Evolutionary conservation across 2,113 vertebrate genomes (phyloP), one percentile per base, ranked within the genome.

Genomic region (Ramphastos sulfuratus): DNA sequence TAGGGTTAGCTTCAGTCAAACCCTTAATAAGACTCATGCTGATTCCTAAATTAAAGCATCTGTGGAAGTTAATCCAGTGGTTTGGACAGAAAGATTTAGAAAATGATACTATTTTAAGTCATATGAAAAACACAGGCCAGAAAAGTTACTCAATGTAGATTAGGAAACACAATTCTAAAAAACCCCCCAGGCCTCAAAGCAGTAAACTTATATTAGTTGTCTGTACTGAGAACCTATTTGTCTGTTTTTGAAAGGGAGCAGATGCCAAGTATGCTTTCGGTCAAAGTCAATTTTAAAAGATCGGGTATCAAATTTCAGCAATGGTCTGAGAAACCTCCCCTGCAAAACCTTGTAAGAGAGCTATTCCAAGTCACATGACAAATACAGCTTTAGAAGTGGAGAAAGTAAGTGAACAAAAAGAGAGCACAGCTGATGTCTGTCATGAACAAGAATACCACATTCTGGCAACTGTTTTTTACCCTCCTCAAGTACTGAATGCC

Each of bases 191-290:
- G 20, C 20, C 12, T 63, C 24, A 54, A 59, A 10, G 19, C n/a
- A 77, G 28, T 33, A 46, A 81, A 37, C 23, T 56, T 12, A 5
- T 18, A 9, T 35, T 28, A 73, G 52, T 30, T 35, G 46, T 24
- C 61, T 60, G 19, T 54, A 44, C 7, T 2, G 12, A 64, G 46
- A 15, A 75, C 6, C 2, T 10, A 30, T 7, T 67, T 8, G 2
- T 27, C 15, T 13, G 20, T 46, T 56, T 93, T 33, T 31, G 33
- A 64, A 82, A 69, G 8, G 11, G 11, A 58, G 44, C 61, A 76
- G 12, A 28, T 24, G 3, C 0, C 2, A 58, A 15, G 20, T 7
- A 64, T 1, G 1, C 27, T 61, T 85, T 56, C 27, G 10, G 23
- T 37, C 15, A 48, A 94, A 54, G 12, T 60, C 19, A 30, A 21